Base-by-base conservation (phyloP, 2,113 vertebrate species). In the Cyanistes caeruleus region DNA sequence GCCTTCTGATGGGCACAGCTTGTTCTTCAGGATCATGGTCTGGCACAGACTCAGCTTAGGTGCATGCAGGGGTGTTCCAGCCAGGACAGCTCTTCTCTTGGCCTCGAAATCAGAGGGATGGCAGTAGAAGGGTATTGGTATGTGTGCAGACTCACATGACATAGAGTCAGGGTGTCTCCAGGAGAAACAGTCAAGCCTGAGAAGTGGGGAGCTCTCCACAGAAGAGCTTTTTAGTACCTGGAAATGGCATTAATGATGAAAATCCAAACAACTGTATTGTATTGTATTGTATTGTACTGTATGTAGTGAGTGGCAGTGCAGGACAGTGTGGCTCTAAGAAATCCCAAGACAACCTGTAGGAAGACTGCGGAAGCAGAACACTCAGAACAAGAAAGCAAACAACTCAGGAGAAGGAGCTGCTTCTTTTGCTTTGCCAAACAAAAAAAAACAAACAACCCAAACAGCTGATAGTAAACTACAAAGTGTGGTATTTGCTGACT, bases 351-450 rank as follows among this genome's bases (percentile, higher is more conserved):
- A 46, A 0, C 0, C 22, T 53, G 59, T 22, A 70, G 43, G 23
- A 69, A 62, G 43, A 43, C 17, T 3, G 5, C 1, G 0, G 31
- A 58, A 74, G 9, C 8, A 64, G 18, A 84, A 67, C 0, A 2
- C 21, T 74, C 22, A 70, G 33, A 74, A 51, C 43, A 75, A 72
- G 44, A 84, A 59, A 67, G 7, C 7, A 74, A 89, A 41, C 2
- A 27, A 3, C 2, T 68, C 48, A n/a, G 70, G 49, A 52, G n/a
- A 82, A 94, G 15, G 11, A 75, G n/a, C 4, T 48, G 35, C 27
- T 80, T 16, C 44, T 73, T 78, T 63, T 44, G 15, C 31, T 73
- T 91, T 78, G 48, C 23, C 35, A 74, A 87, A 31, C 28, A 60
- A 62, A 24, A 21, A 39, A 49, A 30, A 4, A n/a, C n/a, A n/a